Conservation (phyloP, 2,797 vertebrate species). For the Macropus fuliginosus region DNA sequence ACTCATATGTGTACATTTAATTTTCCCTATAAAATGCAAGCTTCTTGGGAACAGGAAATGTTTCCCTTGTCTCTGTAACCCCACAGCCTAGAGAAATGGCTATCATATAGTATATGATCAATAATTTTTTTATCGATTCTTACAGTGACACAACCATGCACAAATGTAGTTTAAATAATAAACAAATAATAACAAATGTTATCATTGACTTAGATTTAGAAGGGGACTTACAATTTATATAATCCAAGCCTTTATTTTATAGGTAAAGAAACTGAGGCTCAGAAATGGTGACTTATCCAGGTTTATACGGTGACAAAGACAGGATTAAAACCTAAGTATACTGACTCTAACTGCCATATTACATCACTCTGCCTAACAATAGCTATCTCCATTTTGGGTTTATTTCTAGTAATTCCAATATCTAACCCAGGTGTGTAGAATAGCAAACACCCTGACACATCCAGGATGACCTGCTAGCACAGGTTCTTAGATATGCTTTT, state of each 20-base stretch:
- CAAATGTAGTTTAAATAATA: neutral
- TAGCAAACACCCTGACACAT: too few relatives aligned
- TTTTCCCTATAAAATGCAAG: neutral
- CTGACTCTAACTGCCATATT: neutral
- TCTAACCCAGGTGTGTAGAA: neutral
- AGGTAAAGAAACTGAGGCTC: neutral
- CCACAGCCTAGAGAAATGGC: neutral
- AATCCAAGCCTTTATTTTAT: neutral
- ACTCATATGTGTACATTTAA: neutral
- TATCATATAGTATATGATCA: neutral
- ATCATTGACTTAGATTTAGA: neutral
- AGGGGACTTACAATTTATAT: neutral
- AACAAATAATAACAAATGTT: neutral
- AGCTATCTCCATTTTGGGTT: neutral
- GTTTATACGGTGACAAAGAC: neutral
- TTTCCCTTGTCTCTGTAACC: neutral
- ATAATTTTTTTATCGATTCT: neutral
- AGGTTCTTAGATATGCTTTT: too few relatives aligned
- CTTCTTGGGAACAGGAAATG: neutral
- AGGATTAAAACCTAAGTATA: neutral
- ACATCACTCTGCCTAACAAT: neutral
- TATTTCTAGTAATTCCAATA: neutral
- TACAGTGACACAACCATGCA: neutral
- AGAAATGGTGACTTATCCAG: neutral
- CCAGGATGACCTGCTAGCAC: too few relatives aligned